Evolutionary conservation across 2,113 vertebrate genomes (phyloP).

Genomic region (Myrmecobius fasciatus): DNA sequence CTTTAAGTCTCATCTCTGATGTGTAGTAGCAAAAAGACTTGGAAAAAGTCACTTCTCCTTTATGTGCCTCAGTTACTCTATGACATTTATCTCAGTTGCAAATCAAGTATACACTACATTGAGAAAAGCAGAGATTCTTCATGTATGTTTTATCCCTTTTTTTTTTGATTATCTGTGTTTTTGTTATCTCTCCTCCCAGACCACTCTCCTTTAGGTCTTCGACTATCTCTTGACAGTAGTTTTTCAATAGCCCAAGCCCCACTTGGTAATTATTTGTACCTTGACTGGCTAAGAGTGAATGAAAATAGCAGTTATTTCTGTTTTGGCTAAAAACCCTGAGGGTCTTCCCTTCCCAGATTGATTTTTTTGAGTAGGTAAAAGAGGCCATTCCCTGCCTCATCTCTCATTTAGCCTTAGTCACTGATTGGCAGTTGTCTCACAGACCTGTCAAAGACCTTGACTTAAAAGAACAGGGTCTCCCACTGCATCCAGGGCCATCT

Average conservation of each 20-base stretch:
- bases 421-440: too few species aligned
- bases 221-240: not conserved
- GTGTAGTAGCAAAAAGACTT: not conserved
- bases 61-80: not conserved
- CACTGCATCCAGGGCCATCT: too few species aligned
- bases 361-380: too few species aligned
- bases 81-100: not conserved
- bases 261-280: too few species aligned
- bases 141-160: not conserved
- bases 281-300: too few species aligned
- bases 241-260: not conserved
- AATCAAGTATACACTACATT: not conserved
- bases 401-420: not conserved
- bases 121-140: not conserved
- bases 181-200: not conserved
- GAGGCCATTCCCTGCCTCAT: not conserved
- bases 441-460: too few species aligned
- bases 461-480: too few species aligned
- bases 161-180: not conserved
- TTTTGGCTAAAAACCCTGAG: too few species aligned
- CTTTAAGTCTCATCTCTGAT: not conserved
- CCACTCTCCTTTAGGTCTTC: not conserved
- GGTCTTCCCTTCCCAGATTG: too few species aligned
- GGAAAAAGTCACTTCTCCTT: not conserved
- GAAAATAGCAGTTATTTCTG: too few species aligned